phyloP scores from a whole-genome alignment of 1,140 invertebrate species.

The Subanguina moxae region DNA sequence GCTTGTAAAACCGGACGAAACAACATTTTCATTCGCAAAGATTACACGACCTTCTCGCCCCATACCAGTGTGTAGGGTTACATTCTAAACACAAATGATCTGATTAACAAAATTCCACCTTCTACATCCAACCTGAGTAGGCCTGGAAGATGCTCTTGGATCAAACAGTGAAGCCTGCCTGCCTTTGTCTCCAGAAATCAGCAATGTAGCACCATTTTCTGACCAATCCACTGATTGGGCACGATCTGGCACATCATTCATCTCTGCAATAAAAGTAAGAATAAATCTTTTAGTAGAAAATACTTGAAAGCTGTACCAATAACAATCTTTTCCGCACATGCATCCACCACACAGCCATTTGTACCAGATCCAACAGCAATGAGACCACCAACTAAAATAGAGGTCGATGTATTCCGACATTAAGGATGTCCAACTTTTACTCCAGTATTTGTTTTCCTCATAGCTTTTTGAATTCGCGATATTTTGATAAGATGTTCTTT shows the following conservation, averaged over 20 bases:
- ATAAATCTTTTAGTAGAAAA: neutral
- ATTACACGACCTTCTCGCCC: constrained; percentile 51
- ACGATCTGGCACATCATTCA: constrained; percentile 23
- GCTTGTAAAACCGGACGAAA: constrained; percentile 59
- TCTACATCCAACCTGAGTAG: constrained; percentile 16
- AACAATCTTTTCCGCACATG: constrained; percentile 27
- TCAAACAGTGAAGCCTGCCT: constrained; percentile 36
- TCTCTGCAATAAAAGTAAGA: constrained; percentile 27
- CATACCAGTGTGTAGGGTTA: constrained; percentile 36
- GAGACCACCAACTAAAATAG: constrained; percentile 7
- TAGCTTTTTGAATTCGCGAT: too few species aligned
- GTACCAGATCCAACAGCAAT: constrained; percentile 48
- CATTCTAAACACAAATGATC: constrained; percentile 1
- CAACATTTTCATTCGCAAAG: constrained; percentile 59
- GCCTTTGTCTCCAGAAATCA: constrained; percentile 45
- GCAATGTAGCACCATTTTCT: constrained; percentile 38
- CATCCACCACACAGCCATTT: constrained; percentile 58
- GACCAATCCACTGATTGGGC: constrained; percentile 37
- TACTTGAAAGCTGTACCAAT: constrained; percentile 19
- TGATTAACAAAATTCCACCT: neutral
- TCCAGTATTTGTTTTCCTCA: too few species aligned
- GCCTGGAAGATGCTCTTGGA: constrained; percentile 28
- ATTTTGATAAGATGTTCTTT: too few species aligned
- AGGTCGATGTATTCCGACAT: neutral
- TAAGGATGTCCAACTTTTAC: too few species aligned